Evolutionary conservation across 2,888 invertebrate genomes (phyloP), one percentile per base, ranked within the genome.

Genomic region (Philonicus albiceps): DNA sequence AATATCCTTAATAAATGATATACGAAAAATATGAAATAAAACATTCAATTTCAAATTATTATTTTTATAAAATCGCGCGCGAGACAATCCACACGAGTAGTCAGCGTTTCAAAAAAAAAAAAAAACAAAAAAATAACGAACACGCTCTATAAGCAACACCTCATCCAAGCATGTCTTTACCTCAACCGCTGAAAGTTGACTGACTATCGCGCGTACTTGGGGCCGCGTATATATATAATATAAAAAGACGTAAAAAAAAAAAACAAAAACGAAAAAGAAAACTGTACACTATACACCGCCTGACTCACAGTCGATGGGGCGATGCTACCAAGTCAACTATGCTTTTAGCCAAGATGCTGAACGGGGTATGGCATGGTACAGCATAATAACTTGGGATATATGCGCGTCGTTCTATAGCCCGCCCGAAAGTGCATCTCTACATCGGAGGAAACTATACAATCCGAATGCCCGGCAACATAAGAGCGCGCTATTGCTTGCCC

Each of bases 171-270:
- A 22, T 64, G 8, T 64, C 19, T 27, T 7, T 22, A 64, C 64
- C 64, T 80, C 80, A 49, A 49, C 80, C 80, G 80, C 43, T 80
- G 80, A 80, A 80, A 80, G 80, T 80, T 80, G 80, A 80, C 80
- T 80, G 53, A 80, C 80, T 80, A 53, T 80, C 80, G 80, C 49
- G 49, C 80, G 40, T 76, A 76, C 80, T 80, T 80, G 30, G 49
- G 11, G 49, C 49, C 53, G 53, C 49, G 80, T 80, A 27, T 80
- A 80, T 80, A 80, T 80, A 49, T 43, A 80, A 80, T 64, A 64
- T 64, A 64, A 64, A 64, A 64, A 64, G 64, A 19, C 3, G n/a
- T 49, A 49, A n/a, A 64, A 64, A 55, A 64, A 64, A 27, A 16
- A 11, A 43, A 43, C 5, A 31, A 31, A 31, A 31, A 31, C 2